Evolutionary conservation across 2,888 invertebrate species (phyloP), one percentile per base, ranked within the genome.

Genomic region (Falcaria lacertinaria): DNA sequence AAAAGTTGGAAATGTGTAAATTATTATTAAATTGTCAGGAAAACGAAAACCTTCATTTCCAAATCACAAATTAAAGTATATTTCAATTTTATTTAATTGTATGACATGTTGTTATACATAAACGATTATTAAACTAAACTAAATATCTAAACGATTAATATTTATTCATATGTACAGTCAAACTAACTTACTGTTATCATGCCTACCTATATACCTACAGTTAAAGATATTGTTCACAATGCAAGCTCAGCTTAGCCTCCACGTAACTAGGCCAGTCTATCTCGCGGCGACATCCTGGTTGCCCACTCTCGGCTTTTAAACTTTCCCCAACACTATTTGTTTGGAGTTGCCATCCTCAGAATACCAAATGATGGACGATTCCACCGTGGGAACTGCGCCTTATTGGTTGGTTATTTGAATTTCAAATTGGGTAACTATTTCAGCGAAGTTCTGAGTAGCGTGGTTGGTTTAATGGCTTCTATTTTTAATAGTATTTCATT

Each of bases 371-470:
- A 58, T 37, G 37, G 25, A 37, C 25, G 25, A 1, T 37, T 37
- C 25, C 25, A 67, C 56, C 62, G 56, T 54, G 52, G 53, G 57
- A 63, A 56, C 57, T 53, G 47, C 60, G 64, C 71, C 69, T 70
- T 70, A 74, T 67, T 64, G 62, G 47, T 67, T 64, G 62, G 47
- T 48, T 52, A 75, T 79, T 74, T 74, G 77, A 76, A 79, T 59
- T 77, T 69, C 68, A 78, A 74, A 79, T 79, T 49, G 50, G 48
- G 36, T 37, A 42, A 44, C 50, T 45, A 43, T 55, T 53, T 45
- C 44, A 45, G 39, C 33, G 50, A 34, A 16, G 34, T 34, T 34
- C 19, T 19, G 17, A 25, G 14, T 19, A 19, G 2, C 4, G 22
- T 37, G 25, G 8, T 3, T 11, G 1, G 3, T 28, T 7, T 28